Base-by-base conservation (phyloP, 2,888 invertebrate genomes). In the Rhingia rostrata region DNA sequence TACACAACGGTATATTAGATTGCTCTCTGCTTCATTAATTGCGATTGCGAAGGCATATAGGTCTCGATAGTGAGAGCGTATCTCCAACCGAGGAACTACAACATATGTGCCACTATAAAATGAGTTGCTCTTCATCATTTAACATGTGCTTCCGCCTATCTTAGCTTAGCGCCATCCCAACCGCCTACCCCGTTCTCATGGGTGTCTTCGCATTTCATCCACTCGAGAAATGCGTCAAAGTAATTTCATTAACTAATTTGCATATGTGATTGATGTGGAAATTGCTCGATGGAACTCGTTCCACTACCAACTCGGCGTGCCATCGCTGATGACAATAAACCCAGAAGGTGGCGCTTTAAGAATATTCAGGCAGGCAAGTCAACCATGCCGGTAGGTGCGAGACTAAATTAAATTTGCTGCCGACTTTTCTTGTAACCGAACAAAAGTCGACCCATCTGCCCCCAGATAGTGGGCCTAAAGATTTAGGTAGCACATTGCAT, bases 161-260 rank as follows among this genome's bases (percentile, higher is more conserved):
- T 37, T 37, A 12, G 33, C 32, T 7, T 22, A 64, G 22, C 22
- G 39, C 9, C n/a, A 39, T 33, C 14, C 14, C 32, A 12, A 4
- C 14, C 32, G 45, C 39, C 4, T 4, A 10, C n/a, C 12, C 3
- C 49, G n/a, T 6, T 5, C 9, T 5, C 9, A 30, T 22, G 49
- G 12, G 56, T 43, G 35, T 33, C 61, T 14, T 67, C 61, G 14
- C 67, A 78, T 78, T 78, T 69, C 73, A 73, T 67, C 41, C 60
- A 74, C 73, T 83, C 64, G 58, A 75, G 80, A 80, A 84, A 84
- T 84, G 83, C 83, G 83, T 79, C 83, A 79, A 74, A 78, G 74
- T 84, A 84, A 84, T 84, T 84, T 74, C 83, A 84, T 84, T 70
- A 80, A 84, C 83, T 79, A 84, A 84, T 84, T 84, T 79, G 69